Conservation (phyloP, 2,888 invertebrate genomes). For the Platycheirus rosarum region DNA sequence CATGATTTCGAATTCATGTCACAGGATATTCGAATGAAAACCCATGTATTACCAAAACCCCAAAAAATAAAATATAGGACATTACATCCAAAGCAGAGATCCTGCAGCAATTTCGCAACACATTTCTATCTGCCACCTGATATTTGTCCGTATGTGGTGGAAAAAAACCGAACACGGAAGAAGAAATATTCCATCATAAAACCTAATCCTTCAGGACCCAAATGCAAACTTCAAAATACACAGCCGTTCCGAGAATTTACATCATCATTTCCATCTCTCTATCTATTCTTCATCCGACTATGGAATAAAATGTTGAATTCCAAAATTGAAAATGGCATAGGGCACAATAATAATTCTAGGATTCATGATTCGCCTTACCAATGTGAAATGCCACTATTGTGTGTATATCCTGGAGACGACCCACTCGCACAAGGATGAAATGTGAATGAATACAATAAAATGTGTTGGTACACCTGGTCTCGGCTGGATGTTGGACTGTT, state of each 20-base stretch:
- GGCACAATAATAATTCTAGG: slow-evolving; percentile 68
- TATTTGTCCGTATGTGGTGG: slow-evolving; percentile 16
- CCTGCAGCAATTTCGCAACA: slow-evolving; percentile 56
- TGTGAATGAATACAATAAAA: slow-evolving; percentile 60
- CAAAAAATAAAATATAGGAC: slow-evolving; percentile 6
- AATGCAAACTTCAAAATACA: slow-evolving; percentile 64
- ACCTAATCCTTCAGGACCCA: slow-evolving; percentile 65
- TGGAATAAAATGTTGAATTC: slow-evolving; percentile 44
- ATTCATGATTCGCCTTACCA: slow-evolving; percentile 53
- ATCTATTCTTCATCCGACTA: slow-evolving; percentile 29
- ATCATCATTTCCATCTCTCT: slow-evolving; percentile 35
- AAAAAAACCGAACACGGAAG: slow-evolving; percentile 24
- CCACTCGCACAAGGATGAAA: slow-evolving; percentile 18
- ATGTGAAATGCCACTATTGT: not conserved
- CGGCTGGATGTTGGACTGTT: slow-evolving; percentile 12
- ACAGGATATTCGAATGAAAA: slow-evolving; percentile 57
- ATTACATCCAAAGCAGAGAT: slow-evolving; percentile 1
- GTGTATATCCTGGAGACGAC: slow-evolving; percentile 26
- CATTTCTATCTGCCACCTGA: slow-evolving; percentile 66
- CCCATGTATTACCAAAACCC: slow-evolving; percentile 66
- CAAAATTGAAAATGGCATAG: slow-evolving; percentile 66
- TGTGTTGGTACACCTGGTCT: slow-evolving; percentile 61
- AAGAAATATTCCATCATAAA: slow-evolving; percentile 45
- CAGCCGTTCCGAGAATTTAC: slow-evolving; percentile 34
- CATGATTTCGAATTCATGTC: slow-evolving; percentile 59